Base-by-base conservation (phyloP, 2,113 vertebrate genomes). In the Pelvicachromis taeniatus region DNA sequence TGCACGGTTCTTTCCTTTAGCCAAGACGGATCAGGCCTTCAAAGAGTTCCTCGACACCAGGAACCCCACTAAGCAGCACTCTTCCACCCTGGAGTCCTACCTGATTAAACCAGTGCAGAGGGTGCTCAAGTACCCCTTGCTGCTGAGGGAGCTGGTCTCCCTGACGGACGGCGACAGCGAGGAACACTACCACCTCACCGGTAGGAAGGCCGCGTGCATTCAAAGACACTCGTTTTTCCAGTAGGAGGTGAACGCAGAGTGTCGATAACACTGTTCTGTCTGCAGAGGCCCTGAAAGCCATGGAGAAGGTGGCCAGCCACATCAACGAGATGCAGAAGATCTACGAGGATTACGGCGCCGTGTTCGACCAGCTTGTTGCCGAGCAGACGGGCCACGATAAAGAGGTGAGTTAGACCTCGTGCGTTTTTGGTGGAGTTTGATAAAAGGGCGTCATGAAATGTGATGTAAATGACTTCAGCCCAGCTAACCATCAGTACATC, bases 271-370 rank as follows among this genome's bases (percentile, higher is more conserved):
- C 56, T 11, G 17, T 83, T 33, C 81, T 45, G n/a, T 81, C n/a
- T 92, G 81, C 84, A 99, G 99, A 99, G 95, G 98, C 99, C 0
- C 92, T 99, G 56, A 99, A 98, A 91, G 99, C 98, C 78, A 99
- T 99, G 99, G 98, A 99, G 88, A 99, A 99, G 92, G 99, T 99
- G 61, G 99, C 99, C 26, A 99, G 97, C 91, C 98, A 99, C 94
- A 99, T 99, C 94, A 99, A 99, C 0, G 99, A 99, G 95, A 99
- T 99, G 99, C 99, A 99, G 96, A 99, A 99, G 96, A 97, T 99
- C 88, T 99, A 99, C 5, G 99, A 99, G 95, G 99, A 99, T 87
- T 99, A 98, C 3, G 98, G 99, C 84, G 94, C 97, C 0, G 98
- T 99, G 85, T 99, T 99, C 84, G 98, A 99, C 94, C 98, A 99